phyloP scores from a whole-genome alignment of 2,797 vertebrate species.

The Phoebastria nigripes region DNA sequence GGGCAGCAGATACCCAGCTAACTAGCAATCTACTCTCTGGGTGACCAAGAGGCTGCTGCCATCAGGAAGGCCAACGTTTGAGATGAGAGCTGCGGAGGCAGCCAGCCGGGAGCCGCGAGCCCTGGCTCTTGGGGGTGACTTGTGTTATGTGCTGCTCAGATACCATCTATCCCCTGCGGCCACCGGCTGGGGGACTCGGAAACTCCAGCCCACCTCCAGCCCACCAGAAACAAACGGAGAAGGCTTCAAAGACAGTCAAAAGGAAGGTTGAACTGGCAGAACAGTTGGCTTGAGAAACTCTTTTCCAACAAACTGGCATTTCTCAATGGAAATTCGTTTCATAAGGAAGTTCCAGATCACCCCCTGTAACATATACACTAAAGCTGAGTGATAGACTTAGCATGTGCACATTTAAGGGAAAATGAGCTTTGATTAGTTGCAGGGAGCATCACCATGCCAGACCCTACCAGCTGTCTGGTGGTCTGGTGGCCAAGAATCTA shows the following conservation, averaged over 20 bases:
- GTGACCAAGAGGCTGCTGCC: background rate
- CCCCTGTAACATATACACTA: background rate
- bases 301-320: background rate
- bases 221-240: background rate
- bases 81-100: background rate
- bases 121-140: accelerated
- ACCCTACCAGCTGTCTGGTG: background rate
- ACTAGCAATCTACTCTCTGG: background rate
- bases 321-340: background rate
- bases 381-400: background rate
- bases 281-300: background rate
- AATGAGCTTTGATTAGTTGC: background rate
- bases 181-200: background rate
- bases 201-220: background rate
- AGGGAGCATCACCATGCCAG: background rate
- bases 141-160: background rate
- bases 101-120: background rate
- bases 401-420: background rate
- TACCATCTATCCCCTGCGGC: background rate
- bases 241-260: background rate
- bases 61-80: background rate
- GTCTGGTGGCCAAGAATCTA: background rate
- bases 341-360: background rate
- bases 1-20: background rate
- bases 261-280: background rate